Evolutionary conservation across 2,888 invertebrate species (phyloP).

Genomic region (Parnassius smintheus): DNA sequence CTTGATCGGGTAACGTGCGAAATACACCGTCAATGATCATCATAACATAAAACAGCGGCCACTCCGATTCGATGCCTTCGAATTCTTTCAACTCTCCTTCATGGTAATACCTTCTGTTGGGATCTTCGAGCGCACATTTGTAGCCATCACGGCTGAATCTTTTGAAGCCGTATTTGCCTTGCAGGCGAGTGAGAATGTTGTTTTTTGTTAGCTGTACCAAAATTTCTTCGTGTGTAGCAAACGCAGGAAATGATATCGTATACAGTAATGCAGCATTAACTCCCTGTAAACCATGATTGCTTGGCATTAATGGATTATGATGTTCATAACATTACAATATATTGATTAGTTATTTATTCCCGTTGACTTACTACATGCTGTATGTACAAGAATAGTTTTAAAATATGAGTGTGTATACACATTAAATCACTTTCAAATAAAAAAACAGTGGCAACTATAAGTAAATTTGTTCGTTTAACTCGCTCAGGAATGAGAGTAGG

Average conservation of each 20-base stretch:
- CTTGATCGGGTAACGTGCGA: slow-evolving; percentile 91
- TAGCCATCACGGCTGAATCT: slow-evolving; percentile 97
- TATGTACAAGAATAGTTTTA: too few species aligned
- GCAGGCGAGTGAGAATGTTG: slow-evolving; percentile 90
- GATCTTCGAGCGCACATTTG: slow-evolving; percentile 93
- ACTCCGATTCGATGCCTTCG: slow-evolving; percentile 97
- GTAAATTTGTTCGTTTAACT: too few species aligned
- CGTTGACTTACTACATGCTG: too few species aligned
- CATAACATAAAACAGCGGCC: slow-evolving; percentile 97
- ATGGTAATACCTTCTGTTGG: slow-evolving; percentile 88
- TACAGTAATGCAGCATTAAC: slow-evolving; percentile 96
- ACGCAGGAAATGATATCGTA: slow-evolving; percentile 98
- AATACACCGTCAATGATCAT: slow-evolving; percentile 98
- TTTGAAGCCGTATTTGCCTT: slow-evolving; percentile 96
- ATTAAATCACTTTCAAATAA: too few species aligned
- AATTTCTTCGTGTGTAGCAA: slow-evolving; percentile 97
- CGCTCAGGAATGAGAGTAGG: too few species aligned
- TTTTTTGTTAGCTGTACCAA: slow-evolving; percentile 93
- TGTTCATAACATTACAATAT: too few species aligned
- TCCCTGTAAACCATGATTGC: slow-evolving; percentile 81
- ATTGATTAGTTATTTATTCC: too few species aligned
- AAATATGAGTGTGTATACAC: too few species aligned
- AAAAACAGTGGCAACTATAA: too few species aligned
- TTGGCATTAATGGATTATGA: too few species aligned
- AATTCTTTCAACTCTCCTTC: slow-evolving; percentile 97